A percentile compares a stretch with the other conserved stretches of the same genome.
Conservation (phyloP, 2,888 invertebrate genomes). For the Notodonta ziczac region DNA sequence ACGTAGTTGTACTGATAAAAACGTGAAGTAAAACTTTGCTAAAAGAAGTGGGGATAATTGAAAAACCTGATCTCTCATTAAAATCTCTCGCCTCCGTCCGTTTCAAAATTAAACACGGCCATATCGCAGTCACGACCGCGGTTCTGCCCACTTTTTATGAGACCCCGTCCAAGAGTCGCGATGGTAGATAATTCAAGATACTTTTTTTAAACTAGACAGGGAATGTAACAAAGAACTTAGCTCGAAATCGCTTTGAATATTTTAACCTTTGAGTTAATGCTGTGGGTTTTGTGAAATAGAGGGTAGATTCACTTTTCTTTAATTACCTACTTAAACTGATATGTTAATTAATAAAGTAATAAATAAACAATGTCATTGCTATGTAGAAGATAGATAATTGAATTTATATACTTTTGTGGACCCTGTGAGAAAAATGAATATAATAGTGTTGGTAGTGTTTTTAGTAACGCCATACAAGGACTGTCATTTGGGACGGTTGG, state of each 20-base stretch:
- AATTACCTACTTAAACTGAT: too few species aligned
- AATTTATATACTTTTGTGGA: too few species aligned
- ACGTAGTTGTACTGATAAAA: slow-evolving; percentile 53
- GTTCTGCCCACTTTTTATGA: slow-evolving; percentile 62
- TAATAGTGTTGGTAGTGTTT: too few species aligned
- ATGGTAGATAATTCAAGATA: slow-evolving; percentile 39
- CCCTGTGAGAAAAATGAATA: too few species aligned
- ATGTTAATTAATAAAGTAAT: too few species aligned
- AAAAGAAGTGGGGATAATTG: slow-evolving; percentile 78
- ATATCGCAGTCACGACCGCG: slow-evolving; percentile 77
- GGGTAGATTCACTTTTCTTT: too few species aligned
- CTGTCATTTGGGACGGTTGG: too few species aligned
- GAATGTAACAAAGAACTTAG: slow-evolving; percentile 26
- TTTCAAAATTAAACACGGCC: slow-evolving; percentile 73
- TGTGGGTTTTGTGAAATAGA: not conserved
- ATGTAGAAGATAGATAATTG: too few species aligned
- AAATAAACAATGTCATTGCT: too few species aligned
- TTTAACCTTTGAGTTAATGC: slow-evolving; percentile 18
- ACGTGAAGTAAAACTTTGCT: slow-evolving; percentile 64
- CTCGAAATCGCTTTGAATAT: slow-evolving; percentile 25
- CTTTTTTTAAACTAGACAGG: slow-evolving; percentile 23
- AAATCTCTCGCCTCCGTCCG: slow-evolving; percentile 77
- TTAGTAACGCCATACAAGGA: too few species aligned
- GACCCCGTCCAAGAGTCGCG: slow-evolving; percentile 43
- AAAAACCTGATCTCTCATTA: slow-evolving; percentile 83